phyloP scores from a whole-genome alignment of 2,797 vertebrate genomes.

The Molossus alvarezi region DNA sequence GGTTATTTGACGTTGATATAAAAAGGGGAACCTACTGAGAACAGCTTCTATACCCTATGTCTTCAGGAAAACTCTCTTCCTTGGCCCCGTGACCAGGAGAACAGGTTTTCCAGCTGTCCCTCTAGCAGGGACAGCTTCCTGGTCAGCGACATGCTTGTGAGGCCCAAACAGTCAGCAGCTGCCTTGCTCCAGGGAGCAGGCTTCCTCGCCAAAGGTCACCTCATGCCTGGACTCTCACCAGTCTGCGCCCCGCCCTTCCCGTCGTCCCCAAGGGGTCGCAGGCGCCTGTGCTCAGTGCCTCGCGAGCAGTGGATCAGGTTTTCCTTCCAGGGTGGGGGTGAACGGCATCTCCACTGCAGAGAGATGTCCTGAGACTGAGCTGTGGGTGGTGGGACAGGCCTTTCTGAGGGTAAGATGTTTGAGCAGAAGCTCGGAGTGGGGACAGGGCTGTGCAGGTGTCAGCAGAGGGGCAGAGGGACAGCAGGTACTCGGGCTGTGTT shows the following conservation, averaged over 20 bases:
- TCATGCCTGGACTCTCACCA: neutral
- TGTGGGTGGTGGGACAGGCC: too few species aligned
- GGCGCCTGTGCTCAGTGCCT: neutral
- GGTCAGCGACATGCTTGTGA: neutral
- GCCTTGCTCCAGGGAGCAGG: neutral
- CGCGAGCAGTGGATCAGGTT: neutral
- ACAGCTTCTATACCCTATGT: neutral
- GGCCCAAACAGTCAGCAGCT: neutral
- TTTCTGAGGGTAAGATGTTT: neutral
- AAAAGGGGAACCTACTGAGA: neutral
- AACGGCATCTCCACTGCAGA: neutral
- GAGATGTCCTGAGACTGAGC: neutral
- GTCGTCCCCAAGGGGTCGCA: accelerated
- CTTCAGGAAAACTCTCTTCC: neutral
- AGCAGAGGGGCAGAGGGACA: neutral
- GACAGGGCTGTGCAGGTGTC: accelerated
- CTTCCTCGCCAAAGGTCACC: neutral
- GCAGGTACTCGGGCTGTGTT: neutral
- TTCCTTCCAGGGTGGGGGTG: neutral
- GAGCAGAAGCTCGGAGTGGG: neutral
- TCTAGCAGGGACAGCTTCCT: accelerated
- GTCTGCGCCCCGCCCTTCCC: neutral
- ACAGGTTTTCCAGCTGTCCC: neutral
- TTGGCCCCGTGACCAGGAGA: neutral
- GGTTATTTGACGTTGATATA: neutral